These are phyloP conservation scores for Monopterus albus DNA, from an alignment of 2,113 vertebrate genomes.

Conservation along the genomic window DNA sequence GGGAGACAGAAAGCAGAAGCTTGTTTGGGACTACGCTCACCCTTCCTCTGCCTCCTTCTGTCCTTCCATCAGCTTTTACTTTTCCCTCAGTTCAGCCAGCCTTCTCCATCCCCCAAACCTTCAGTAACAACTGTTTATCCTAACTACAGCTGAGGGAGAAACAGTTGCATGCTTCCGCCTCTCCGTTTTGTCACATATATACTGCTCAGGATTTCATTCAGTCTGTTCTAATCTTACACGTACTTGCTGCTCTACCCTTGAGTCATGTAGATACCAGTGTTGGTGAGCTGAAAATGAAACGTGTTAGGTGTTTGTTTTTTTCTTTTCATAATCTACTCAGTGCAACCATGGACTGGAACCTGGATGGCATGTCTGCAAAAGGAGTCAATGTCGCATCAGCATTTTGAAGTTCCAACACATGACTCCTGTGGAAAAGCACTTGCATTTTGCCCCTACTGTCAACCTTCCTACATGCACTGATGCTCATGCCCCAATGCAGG, in stretches of 20 bases:
- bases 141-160: slow-evolving; percentile 44
- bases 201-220: slow-evolving; percentile 40
- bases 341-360: slow-evolving; percentile 42
- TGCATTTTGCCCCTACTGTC: slow-evolving; percentile 13
- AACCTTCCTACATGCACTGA: not conserved
- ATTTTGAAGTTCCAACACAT: slow-evolving; percentile 44
- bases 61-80: slow-evolving; percentile 21
- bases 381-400: slow-evolving; percentile 56
- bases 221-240: slow-evolving; percentile 48
- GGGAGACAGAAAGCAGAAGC: slow-evolving; percentile 16
- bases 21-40: not conserved
- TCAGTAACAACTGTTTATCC: slow-evolving; percentile 35
- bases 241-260: slow-evolving; percentile 43
- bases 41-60: slow-evolving; percentile 16
- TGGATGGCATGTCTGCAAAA: slow-evolving; percentile 8
- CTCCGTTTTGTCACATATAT: slow-evolving; percentile 39
- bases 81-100: not conserved
- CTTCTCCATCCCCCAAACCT: not conserved
- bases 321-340: slow-evolving; percentile 77
- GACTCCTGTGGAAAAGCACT: not conserved
- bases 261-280: slow-evolving; percentile 46
- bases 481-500: not conserved
- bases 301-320: slow-evolving; percentile 51
- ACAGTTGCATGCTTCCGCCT: slow-evolving; percentile 41
- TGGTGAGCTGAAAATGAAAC: slow-evolving; percentile 62